Evolutionary conservation across 2,113 vertebrate species (phyloP), one percentile per base, ranked within the genome.

Genomic region (Monarcha castaneiventris): DNA sequence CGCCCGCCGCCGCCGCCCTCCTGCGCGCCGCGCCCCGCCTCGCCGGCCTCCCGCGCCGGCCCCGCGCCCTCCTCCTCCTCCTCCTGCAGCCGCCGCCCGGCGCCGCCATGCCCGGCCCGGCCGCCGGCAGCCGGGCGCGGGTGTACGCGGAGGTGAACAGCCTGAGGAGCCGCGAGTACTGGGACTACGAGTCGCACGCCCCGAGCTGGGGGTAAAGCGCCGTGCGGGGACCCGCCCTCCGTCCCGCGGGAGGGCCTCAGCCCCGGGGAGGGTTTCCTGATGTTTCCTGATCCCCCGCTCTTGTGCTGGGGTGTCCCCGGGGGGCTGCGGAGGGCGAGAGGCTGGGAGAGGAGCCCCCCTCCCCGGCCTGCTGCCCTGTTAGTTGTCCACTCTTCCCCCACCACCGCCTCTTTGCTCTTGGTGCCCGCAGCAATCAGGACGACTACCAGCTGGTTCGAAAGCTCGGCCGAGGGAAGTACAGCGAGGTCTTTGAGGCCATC

Each of bases 401-500:
- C 55, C 79, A 27, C 56, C 56, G 63, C 87, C 79, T 64, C 58
- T 78, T 66, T 75, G 27, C 76, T 48, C 67, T 94, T 33, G 93
- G 43, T 95, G 89, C 97, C 93, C 54, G 44, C 98, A 99, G 99
- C 97, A 99, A 99, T 97, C 99, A 99, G 96, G 99, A 99, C 96
- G 99, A 99, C 97, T 99, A 99, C 96, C 99, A 99, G 97, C 97
- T 99, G 97, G 99, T 99, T 80, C 99, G 99, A 6, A 99, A 99
- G 97, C 98, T 99, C 49, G 99, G 99, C 61, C 97, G 99, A 81
- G 99, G 99, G 51, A 99, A 99, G 95, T 99, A 99, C 98, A 99
- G 99, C 39, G 99, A 99, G 97, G 99, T 99, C 43, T 99, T 99
- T 58, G 99, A 99, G 98, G 99, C 99, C 96, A 99, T 99, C 97